phyloP scores from a whole-genome alignment of 1,140 invertebrate genomes.

The Hylyphantes graminicola region DNA sequence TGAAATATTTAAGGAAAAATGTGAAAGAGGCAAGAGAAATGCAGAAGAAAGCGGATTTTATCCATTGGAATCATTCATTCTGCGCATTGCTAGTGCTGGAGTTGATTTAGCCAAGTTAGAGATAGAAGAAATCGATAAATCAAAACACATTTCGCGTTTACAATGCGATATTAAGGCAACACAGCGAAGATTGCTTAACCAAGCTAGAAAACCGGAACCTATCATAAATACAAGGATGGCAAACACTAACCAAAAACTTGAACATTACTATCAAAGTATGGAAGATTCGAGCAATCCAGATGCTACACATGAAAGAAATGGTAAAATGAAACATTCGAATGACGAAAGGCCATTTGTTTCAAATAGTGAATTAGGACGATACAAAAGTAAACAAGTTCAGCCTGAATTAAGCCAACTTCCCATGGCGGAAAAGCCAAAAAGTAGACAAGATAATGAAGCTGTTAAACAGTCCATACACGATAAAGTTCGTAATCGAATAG shows the following conservation, averaged over 20 bases:
- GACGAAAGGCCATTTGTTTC: neutral
- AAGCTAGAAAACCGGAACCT: neutral
- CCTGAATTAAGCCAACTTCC: neutral
- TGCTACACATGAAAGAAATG: neutral
- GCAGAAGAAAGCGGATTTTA: slow-evolving; percentile 46
- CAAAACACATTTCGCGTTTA: neutral
- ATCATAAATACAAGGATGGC: neutral
- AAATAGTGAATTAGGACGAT: neutral
- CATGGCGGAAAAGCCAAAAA: neutral
- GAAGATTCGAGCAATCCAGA: neutral
- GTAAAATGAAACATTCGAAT: neutral
- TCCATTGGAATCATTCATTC: slow-evolving; percentile 21
- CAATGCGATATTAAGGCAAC: neutral
- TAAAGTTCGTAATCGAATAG: slow-evolving; percentile 11
- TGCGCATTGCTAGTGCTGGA: slow-evolving; percentile 10
- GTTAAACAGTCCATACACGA: neutral
- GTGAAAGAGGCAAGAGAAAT: slow-evolving; percentile 40
- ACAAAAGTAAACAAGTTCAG: neutral
- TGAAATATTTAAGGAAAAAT: slow-evolving; percentile 42
- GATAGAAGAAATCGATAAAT: neutral
- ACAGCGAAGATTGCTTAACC: neutral
- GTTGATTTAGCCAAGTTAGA: neutral
- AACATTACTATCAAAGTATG: neutral
- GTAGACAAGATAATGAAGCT: neutral
- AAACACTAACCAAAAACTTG: neutral